Conservation (phyloP, 2,113 vertebrate genomes). For the Mus spicilegus region DNA sequence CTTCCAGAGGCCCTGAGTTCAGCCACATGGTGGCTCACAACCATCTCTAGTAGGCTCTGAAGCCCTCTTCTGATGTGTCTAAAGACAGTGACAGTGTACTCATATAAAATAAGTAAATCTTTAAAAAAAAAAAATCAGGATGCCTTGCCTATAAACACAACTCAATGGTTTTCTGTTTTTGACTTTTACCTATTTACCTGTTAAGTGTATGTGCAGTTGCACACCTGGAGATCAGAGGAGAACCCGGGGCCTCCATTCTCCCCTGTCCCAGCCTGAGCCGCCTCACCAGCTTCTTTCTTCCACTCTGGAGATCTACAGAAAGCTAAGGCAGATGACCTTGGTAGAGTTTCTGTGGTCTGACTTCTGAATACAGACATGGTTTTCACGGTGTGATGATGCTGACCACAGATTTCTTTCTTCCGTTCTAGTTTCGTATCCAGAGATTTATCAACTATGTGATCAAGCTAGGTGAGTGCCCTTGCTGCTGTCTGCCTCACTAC, state of each 20-base stretch:
- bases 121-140: no score
- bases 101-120: no score
- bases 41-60: no score
- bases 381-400: not conserved
- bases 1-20: no score
- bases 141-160: not conserved
- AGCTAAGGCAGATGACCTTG: not conserved
- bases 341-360: not conserved
- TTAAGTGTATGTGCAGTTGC: no score
- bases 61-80: no score
- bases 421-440: slow-evolving; percentile 86
- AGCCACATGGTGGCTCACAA: no score
- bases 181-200: not conserved
- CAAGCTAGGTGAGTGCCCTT: slow-evolving; percentile 86
- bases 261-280: not conserved
- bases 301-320: not conserved
- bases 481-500: not conserved
- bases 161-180: not conserved
- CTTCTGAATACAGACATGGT: slow-evolving; percentile 3
- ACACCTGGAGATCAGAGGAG: not conserved
- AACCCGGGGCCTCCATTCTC: no score
- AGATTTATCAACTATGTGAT: slow-evolving; percentile 87
- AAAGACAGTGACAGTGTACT: no score
- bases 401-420: slow-evolving; percentile 54
- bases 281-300: not conserved